Conservation (phyloP, 2,888 invertebrate species). For the Laothoe populi region DNA sequence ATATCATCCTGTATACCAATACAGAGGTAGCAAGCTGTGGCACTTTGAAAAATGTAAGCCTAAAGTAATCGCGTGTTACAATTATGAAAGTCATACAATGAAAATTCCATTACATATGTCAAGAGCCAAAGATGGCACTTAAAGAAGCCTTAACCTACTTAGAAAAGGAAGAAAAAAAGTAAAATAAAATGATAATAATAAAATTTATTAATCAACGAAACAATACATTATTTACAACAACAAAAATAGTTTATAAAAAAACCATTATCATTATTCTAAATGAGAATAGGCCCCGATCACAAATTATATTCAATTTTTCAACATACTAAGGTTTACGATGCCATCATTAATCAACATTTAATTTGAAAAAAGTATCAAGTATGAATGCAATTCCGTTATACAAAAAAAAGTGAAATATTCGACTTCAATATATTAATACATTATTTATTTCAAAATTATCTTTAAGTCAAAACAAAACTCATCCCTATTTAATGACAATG, state of each 20-base stretch:
- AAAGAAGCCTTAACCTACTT: conserved; percentile 25
- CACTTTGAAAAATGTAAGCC: conserved; percentile 54
- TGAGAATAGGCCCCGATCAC: conserved; percentile 58
- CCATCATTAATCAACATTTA: neutral
- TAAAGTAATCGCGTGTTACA: conserved; percentile 52
- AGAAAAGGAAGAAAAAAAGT: conserved; percentile 45
- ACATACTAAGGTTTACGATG: conserved; percentile 1
- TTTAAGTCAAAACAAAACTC: neutral
- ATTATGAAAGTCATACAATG: conserved; percentile 18
- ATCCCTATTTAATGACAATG: neutral
- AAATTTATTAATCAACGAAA: conserved; percentile 76
- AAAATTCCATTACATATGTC: conserved; percentile 39
- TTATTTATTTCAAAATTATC: no score
- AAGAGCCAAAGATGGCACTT: conserved; percentile 27
- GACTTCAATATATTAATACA: no score
- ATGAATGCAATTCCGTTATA: neutral
- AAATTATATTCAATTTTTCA: conserved; percentile 22
- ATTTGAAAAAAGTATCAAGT: neutral
- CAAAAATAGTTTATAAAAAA: conserved; percentile 60
- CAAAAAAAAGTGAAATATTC: neutral
- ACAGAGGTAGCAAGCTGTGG: conserved; percentile 4
- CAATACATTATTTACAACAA: conserved; percentile 75
- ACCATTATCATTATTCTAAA: conserved; percentile 53
- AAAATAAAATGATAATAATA: conserved; percentile 65
- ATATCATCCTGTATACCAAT: no score